Conservation (phyloP, 2,888 invertebrate genomes). For the Phasia obesa region DNA sequence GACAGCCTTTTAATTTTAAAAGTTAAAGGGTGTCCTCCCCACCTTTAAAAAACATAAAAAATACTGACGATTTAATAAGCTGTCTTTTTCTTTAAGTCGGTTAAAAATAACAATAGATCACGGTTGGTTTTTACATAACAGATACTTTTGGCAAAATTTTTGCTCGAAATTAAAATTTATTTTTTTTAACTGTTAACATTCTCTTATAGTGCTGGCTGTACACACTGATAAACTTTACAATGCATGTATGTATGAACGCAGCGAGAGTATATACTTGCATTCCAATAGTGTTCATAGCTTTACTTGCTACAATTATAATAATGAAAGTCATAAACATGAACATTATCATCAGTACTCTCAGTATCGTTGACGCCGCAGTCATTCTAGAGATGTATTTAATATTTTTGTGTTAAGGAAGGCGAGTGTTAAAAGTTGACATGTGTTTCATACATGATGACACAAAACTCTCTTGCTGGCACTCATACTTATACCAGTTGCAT, state of each 20-base stretch:
- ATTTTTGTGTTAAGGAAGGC: constrained; percentile 46
- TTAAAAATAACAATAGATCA: too few species aligned
- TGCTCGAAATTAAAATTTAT: too few species aligned
- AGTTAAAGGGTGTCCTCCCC: too few species aligned
- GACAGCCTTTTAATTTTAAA: too few species aligned
- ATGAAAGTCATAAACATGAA: constrained; percentile 54
- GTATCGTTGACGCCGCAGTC: constrained; percentile 13
- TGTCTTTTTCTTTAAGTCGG: too few species aligned
- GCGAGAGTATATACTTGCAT: background rate
- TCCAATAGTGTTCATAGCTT: constrained; percentile 43
- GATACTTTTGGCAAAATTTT: too few species aligned
- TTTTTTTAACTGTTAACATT: background rate
- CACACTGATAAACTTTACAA: background rate
- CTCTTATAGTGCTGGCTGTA: constrained; percentile 24
- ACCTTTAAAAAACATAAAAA: too few species aligned
- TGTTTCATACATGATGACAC: constrained; percentile 55
- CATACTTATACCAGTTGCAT: background rate
- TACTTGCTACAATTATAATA: constrained; percentile 51
- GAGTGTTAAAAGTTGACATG: constrained; percentile 61
- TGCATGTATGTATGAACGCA: background rate
- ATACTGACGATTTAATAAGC: too few species aligned
- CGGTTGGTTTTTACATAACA: too few species aligned
- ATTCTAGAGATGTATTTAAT: constrained; percentile 47
- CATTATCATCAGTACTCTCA: constrained; percentile 8
- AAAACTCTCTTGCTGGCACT: constrained; percentile 4